Base-by-base conservation (phyloP, 1,140 invertebrate species). In the Drosophila bifasciata region DNA sequence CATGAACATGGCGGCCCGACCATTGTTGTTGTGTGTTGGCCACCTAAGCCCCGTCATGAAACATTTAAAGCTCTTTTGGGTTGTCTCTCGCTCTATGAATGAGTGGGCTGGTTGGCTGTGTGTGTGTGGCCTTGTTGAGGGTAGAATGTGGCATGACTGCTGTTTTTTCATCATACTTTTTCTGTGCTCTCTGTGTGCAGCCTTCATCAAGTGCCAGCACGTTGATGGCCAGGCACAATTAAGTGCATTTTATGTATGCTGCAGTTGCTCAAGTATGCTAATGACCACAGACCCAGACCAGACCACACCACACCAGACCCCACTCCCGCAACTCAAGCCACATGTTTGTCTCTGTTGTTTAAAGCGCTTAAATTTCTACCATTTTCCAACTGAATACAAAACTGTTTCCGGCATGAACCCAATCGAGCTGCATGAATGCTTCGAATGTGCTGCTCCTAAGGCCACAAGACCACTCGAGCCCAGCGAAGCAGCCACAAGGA, bases 191-290 rank as follows among this genome's bases (percentile, higher is more conserved):
- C 23, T 40, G 7, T 48, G 16, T 15, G 19, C 43, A 72, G 68
- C 70, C 76, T 48, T 67, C 77, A 80, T 76, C 71, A 80, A 70
- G 66, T 78, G 69, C 79, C 58, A 50, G 71, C 79, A 75, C 76
- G 79, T 75, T 83, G 80, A 79, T 75, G 79, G 76, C 80, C 76
- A 68, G 58, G 80, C 71, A 84, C 79, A 84, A 84, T 84, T 84
- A 84, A 84, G 79, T 84, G 76, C 70, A 71, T 85, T 84, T 84
- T 84, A 84, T 84, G 79, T 73, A 79, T 76, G 71, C 79, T 76
- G 79, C 70, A 84, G 77, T 79, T 85, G 66, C 80, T 85, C 80
- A 79, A 85, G 76, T 79, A 84, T 84, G 79, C 79, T 84, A 84
- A 84, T 84, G 80, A 64, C 70, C 53, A 41, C 32, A 36, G 36